These are phyloP conservation scores for Trachelus stipa DNA, from an alignment of 2,888 invertebrate genomes.

Conservation along the genomic window DNA sequence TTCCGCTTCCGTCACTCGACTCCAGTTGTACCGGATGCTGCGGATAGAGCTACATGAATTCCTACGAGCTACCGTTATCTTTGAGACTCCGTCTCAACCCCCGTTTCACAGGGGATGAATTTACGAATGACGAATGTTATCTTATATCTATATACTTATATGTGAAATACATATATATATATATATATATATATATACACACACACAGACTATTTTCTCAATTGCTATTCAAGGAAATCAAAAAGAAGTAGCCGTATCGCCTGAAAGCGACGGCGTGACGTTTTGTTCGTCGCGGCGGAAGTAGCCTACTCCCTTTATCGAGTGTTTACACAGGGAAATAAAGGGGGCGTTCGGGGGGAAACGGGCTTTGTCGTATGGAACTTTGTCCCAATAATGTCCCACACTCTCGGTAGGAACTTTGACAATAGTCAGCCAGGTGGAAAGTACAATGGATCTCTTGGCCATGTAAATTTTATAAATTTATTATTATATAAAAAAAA, in stretches of 20 bases:
- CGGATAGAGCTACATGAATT: conserved; percentile 17
- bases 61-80: conserved; percentile 16
- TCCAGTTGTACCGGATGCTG: conserved; percentile 13
- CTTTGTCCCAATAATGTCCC: neutral
- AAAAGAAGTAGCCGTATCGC: neutral
- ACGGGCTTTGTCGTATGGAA: neutral
- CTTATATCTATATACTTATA: neutral
- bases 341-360: neutral
- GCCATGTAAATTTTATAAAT: neutral
- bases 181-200: neutral
- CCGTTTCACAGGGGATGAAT: neutral
- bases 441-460: neutral
- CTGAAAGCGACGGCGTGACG: neutral
- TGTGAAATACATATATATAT: neutral
- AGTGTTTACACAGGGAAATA: neutral
- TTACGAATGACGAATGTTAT: neutral
- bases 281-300: neutral
- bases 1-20: conserved; percentile 5
- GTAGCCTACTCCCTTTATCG: neutral
- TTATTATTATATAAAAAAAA: neutral
- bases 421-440: neutral
- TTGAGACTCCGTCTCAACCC: neutral
- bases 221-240: neutral
- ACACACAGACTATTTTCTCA: neutral
- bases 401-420: neutral